These are phyloP conservation scores for Anthrax anthrax DNA, from an alignment of 2,888 invertebrate genomes.

Conservation along the genomic window DNA sequence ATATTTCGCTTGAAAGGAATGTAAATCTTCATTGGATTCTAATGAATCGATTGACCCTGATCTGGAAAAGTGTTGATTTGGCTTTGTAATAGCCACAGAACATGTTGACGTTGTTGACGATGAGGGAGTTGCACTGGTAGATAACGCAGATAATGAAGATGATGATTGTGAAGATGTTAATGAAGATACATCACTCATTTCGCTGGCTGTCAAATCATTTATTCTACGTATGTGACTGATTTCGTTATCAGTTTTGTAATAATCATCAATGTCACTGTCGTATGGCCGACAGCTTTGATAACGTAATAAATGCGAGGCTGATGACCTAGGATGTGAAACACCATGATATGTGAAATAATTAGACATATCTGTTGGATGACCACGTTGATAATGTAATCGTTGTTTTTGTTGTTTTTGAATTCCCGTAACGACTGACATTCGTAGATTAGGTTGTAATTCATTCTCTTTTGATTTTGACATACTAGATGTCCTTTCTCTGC, in stretches of 20 bases:
- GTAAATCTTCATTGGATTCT: neutral
- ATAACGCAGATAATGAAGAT: neutral
- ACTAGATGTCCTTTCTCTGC: neutral
- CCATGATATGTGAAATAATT: slow-evolving; percentile 10
- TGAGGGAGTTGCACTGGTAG: no score
- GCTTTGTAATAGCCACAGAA: neutral
- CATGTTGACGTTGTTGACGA: neutral
- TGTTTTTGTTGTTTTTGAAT: neutral
- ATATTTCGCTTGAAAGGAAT: neutral
- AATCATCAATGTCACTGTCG: slow-evolving; percentile 3
- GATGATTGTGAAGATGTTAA: neutral
- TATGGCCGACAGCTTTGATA: neutral
- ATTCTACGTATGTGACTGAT: neutral
- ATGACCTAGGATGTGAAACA: neutral
- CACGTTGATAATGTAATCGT: neutral
- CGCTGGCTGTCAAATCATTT: slow-evolving; percentile 5
- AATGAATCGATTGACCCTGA: neutral
- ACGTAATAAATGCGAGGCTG: neutral
- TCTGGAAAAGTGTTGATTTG: neutral
- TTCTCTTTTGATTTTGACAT: neutral
- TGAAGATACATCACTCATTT: slow-evolving; percentile 5
- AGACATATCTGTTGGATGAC: neutral
- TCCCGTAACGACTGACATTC: no score
- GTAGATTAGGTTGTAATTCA: neutral
- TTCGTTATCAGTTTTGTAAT: slow-evolving; percentile 1